Evolutionary conservation across 2,888 invertebrate genomes (phyloP), one percentile per base, ranked within the genome.

Genomic region (Plebejus anna): DNA sequence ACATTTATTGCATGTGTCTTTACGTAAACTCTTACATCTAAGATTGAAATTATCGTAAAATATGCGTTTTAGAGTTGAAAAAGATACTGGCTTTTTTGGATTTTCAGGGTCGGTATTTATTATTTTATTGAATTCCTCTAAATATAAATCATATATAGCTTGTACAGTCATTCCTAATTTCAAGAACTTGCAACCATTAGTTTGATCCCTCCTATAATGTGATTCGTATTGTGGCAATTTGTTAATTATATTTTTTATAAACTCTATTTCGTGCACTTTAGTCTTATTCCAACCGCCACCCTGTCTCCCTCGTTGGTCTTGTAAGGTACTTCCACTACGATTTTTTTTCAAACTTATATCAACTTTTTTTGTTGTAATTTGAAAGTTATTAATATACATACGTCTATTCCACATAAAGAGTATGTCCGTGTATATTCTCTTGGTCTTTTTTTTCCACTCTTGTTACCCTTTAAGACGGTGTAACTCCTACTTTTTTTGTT

Each of bases 1-100:
- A 75, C 78, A 79, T 76, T 66, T 78, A 61, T 77, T 79, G 73
- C 78, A 78, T 42, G 79, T 79, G 72, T 78, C 78, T 76, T 78
- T 78, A 75, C 77, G 77, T 51, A 77, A 76, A 13, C 71, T 55
- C 70, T 79, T 79, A 61, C 78, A 77, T 13, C 75, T 75, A 59
- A 79, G 77, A 75, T 79, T 80, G 76, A 80, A 80, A 70, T 79
- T 75, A n/a, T 61, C 75, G 57, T 77, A 77, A 77, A 79, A 79
- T 76, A 78, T 78, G 16, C 70, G 70, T 73, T 79, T 79, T 57
- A 79, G n/a, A 7, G 77, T 78, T 55, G 75, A 72, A 76, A 79
- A 79, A 3, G 78, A 78, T n/a, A 77, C 78, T 71, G 70, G 61
- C 75, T 79, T 79, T 61, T 76, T 77, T 13, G 72, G 57, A 13